Evolutionary conservation across 2,797 vertebrate species (phyloP), one percentile per base, ranked within the genome.

Genomic region (Mormyrus hasselquistii): DNA sequence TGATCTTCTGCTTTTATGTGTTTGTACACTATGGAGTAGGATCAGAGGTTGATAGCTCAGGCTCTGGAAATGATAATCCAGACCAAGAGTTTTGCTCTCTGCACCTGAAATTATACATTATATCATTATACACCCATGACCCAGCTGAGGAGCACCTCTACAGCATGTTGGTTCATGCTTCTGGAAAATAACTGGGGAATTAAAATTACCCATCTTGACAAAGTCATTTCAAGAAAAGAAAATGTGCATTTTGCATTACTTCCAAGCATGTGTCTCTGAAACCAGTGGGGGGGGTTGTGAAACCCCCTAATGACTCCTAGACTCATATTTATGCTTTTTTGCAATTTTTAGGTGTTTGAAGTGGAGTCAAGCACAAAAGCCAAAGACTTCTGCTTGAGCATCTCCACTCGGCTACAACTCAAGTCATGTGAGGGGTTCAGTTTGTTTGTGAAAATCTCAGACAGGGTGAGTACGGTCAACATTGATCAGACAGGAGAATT

Each of bases 311-410:
- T 53, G 84, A 34, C 25, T 57, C 2, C 22, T 5, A 86, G 34
- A 16, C 65, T 73, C 65, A 12, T 69, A 29, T 69, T 29, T 69
- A 29, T 52, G 25, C 34, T 29, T 22, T 86, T 83, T 50, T 90
- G 19, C 86, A 86, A 90, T 90, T 57, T 47, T 0, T 92, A 99
- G 98, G 98, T 98, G 0, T 99, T 99, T 47, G 98, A 99, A 92
- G 98, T 99, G 90, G 98, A 99, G 92, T 99, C 98, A 62, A 98
- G 98, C 95, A 99, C 98, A 0, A 99, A 98, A 93, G 98, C 98
- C 1, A 99, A 98, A 93, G 98, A 99, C 88, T 99, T 99, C 96
- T 99, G 98, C 91, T 96, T 96, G 91, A 98, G 96, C 94, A 99
- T 99, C 22, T 97, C 98, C 0, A 93, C 95, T 90, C 94, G 98